Conservation (phyloP, 2,797 vertebrate species). For the Lindbergichthys nudifrons region DNA sequence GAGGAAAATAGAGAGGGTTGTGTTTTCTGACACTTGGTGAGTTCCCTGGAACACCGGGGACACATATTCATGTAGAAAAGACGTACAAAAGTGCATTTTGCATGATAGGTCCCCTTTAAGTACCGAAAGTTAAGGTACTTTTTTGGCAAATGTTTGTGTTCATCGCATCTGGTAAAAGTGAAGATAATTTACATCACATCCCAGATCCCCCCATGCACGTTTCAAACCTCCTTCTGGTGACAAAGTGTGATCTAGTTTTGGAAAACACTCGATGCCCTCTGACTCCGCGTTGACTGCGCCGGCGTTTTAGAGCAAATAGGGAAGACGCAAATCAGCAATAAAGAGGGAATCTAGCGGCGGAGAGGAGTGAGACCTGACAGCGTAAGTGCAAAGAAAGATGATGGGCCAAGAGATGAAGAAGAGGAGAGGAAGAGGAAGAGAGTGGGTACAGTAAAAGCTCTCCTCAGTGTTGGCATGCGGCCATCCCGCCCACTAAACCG, state of each 20-base stretch:
- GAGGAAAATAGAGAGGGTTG: too few species aligned
- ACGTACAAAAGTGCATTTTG: too few species aligned
- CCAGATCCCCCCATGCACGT: slow-evolving; percentile 36
- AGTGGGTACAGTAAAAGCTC: slow-evolving; percentile 79
- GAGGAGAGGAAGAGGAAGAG: slow-evolving; percentile 48
- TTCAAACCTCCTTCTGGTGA: slow-evolving; percentile 22
- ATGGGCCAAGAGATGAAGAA: slow-evolving; percentile 38
- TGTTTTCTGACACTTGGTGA: too few species aligned
- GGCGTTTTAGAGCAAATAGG: slow-evolving; percentile 36
- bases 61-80: too few species aligned
- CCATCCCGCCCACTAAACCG: slow-evolving; percentile 81
- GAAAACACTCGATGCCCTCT: slow-evolving; percentile 38
- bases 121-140: too few species aligned
- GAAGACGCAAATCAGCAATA: slow-evolving; percentile 48
- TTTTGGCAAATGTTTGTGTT: too few species aligned
- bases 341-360: slow-evolving; percentile 27
- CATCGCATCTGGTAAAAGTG: too few species aligned
- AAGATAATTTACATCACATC: too few species aligned
- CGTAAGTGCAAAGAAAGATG: slow-evolving; percentile 29
- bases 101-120: too few species aligned
- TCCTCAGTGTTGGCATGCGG: slow-evolving; percentile 68
- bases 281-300: slow-evolving; percentile 22
- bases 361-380: slow-evolving; percentile 29
- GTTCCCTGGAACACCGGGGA: too few species aligned
- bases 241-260: slow-evolving; percentile 9